Conservation (phyloP, 2,888 invertebrate species). For the Drosophila diplacantha region DNA sequence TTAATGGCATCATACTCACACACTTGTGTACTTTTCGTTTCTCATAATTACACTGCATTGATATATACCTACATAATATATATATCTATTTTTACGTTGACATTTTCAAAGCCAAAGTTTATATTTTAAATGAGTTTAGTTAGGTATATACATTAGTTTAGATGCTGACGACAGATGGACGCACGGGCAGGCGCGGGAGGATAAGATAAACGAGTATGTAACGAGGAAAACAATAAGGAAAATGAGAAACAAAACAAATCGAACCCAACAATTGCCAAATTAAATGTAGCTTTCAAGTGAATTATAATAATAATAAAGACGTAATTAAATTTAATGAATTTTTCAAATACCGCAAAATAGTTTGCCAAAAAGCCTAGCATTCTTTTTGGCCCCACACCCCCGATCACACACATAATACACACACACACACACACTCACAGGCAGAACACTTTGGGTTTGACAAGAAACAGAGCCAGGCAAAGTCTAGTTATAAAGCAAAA, state of each 20-base stretch:
- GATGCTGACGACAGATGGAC: slow-evolving; percentile 49
- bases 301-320: slow-evolving; percentile 55
- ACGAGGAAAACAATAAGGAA: slow-evolving; percentile 26
- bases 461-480: slow-evolving; percentile 41
- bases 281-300: slow-evolving; percentile 77
- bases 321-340: slow-evolving; percentile 60
- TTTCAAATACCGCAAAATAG: slow-evolving; percentile 60
- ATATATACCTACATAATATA: slow-evolving; percentile 21
- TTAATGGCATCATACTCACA: slow-evolving; percentile 60
- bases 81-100: slow-evolving; percentile 61
- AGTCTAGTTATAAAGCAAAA: slow-evolving; percentile 55
- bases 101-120: slow-evolving; percentile 76
- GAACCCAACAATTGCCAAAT: slow-evolving; percentile 78
- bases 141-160: slow-evolving; percentile 56
- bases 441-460: slow-evolving; percentile 61
- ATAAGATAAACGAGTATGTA: slow-evolving; percentile 25
- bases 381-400: slow-evolving; percentile 54
- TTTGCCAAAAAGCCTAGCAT: slow-evolving; percentile 56
- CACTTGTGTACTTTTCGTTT: slow-evolving; percentile 24
- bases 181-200: slow-evolving; percentile 25
- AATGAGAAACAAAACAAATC: slow-evolving; percentile 60
- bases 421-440: slow-evolving; percentile 17
- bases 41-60: slow-evolving; percentile 36
- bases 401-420: slow-evolving; percentile 20
- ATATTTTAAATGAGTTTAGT: slow-evolving; percentile 68